Base-by-base conservation (phyloP, 2,888 invertebrate genomes). In the Chalcosyrphus nemorum region DNA sequence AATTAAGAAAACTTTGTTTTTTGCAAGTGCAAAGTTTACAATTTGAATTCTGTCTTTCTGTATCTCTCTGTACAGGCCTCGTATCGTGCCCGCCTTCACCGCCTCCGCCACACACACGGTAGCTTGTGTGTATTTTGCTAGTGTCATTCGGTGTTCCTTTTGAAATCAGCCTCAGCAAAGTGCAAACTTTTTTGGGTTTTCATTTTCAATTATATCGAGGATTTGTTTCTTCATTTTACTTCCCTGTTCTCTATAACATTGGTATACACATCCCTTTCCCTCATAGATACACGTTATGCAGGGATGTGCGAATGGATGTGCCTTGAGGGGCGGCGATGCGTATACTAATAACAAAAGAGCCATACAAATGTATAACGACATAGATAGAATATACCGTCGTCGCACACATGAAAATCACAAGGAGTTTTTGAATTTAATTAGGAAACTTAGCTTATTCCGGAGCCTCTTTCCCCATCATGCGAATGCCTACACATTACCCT, bases 1-100 rank as follows among this genome's bases (percentile, higher is more conserved):
- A 86, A 86, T 86, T 86, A 82, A 74, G 86, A 82, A 86, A 86
- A 77, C 77, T 82, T 86, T 82, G 76, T 81, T 86, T 76, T 81
- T 81, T 68, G 57, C 65, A 57, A 74, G 74, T 77, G 72, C 81
- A 82, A 81, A 81, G 71, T 81, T 86, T 81, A 77, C 76, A 81
- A 86, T 81, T 86, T 86, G 70, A 32, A 77, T 82, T 81, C 77
- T 57, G 63, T 80, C 75, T 77, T 81, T 65, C 71, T 71, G 71
- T 81, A 50, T 76, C 32, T 59, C 32, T 7, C 21, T 21, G 13
- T 27, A 45, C 54, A 52, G 52, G 24, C 70, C 45, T 47, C 11
- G 7, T 24, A 38, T 32, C 13, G 32, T 21, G 21, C 24, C 24
- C 24, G 24, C 4, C 24, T 24, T 2, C 24, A 4, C 47, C 13